Evolutionary conservation across 2,888 invertebrate genomes (phyloP).

Genomic region (Limnephilus lunatus): DNA sequence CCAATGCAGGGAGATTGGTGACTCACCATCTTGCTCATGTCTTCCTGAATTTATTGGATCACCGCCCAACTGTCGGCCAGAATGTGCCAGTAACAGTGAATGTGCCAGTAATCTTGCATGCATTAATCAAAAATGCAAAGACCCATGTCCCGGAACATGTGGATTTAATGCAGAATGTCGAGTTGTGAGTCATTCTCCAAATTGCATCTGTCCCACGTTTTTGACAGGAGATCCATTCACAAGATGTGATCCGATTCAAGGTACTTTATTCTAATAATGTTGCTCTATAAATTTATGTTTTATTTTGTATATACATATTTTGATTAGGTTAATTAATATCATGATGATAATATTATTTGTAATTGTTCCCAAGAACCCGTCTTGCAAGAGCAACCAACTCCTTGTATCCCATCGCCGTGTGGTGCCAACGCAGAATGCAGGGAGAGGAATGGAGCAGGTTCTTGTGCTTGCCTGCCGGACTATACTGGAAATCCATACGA

Average conservation of each 20-base stretch:
- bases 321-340: background rate
- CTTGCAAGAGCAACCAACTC: slow-evolving; percentile 71
- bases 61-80: slow-evolving; percentile 87
- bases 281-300: background rate
- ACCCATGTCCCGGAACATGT: slow-evolving; percentile 89
- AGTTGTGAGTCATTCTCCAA: slow-evolving; percentile 87
- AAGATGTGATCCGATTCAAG: slow-evolving; percentile 76
- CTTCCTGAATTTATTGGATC: slow-evolving; percentile 84
- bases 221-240: slow-evolving; percentile 87
- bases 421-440: slow-evolving; percentile 84
- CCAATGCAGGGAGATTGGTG: slow-evolving; percentile 84
- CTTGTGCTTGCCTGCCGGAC: slow-evolving; percentile 80
- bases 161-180: slow-evolving; percentile 84
- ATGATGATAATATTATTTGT: background rate
- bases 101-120: slow-evolving; percentile 86
- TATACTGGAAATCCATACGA: slow-evolving; percentile 78
- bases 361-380: slow-evolving; percentile 54
- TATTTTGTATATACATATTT: background rate
- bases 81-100: slow-evolving; percentile 87
- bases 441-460: slow-evolving; percentile 78
- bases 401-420: slow-evolving; percentile 82
- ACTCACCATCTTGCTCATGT: slow-evolving; percentile 87
- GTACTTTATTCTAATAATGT: background rate
- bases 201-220: slow-evolving; percentile 84
- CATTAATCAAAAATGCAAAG: slow-evolving; percentile 86